These are phyloP conservation scores for Lethocerus indicus DNA, from an alignment of 1,140 invertebrate genomes.

Conservation along the genomic window DNA sequence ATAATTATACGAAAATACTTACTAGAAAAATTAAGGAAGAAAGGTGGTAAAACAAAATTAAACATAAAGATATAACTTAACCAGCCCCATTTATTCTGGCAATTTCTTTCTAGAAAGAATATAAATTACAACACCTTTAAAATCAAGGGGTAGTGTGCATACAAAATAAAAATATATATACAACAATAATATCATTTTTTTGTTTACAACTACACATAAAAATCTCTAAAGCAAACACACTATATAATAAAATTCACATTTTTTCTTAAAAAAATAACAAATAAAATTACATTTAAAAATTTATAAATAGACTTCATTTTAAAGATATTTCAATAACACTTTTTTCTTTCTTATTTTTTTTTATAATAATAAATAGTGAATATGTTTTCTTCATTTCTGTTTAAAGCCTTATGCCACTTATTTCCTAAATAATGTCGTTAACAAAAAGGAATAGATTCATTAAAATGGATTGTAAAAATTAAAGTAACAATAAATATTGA, in stretches of 20 bases:
- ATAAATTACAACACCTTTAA: slow-evolving; percentile 10
- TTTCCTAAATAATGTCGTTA: slow-evolving; percentile 5
- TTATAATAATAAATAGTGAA: slow-evolving; percentile 5
- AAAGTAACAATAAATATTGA: no score
- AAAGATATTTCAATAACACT: no score
- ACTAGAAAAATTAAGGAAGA: no score
- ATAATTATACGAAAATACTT: no score
- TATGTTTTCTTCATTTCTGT: no score
- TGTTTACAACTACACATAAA: slow-evolving; percentile 4
- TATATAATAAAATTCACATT: slow-evolving; percentile 2
- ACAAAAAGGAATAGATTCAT: no score
- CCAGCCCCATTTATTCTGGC: slow-evolving; percentile 10
- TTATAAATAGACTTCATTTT: neutral
- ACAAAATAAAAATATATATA: slow-evolving; percentile 8
- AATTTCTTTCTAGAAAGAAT: slow-evolving; percentile 9
- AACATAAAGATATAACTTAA: no score
- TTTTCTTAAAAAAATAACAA: slow-evolving; percentile 3
- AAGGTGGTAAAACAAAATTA: no score
- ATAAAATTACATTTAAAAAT: neutral
- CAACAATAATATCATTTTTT: no score
- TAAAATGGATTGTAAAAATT: no score
- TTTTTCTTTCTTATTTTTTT: no score
- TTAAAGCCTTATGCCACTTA: slow-evolving; percentile 8
- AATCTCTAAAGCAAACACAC: slow-evolving; percentile 7
- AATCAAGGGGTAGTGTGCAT: slow-evolving; percentile 10